Base-by-base conservation (phyloP, 2,113 vertebrate species). In the Himantopus leucocephalus region DNA sequence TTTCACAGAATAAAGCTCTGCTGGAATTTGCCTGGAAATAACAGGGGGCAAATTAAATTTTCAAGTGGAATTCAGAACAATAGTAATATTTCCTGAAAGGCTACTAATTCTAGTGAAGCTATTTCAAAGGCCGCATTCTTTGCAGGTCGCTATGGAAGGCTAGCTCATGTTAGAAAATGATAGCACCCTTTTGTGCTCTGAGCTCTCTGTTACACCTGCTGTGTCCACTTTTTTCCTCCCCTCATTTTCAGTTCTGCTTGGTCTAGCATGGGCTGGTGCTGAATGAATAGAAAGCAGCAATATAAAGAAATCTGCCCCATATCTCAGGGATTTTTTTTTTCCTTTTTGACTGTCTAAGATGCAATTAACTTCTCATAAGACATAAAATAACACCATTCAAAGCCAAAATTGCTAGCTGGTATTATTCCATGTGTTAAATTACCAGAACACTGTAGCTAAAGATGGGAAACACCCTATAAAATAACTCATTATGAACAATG, bases 1-100 rank as follows among this genome's bases (percentile, higher is more conserved):
- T 97, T 96, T 94, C 82, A 92, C 63, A 95, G 95, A 91, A 76
- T 79, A 96, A 97, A 97, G 97, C 95, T 87, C 90, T 90, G 94
- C 72, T 97, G 97, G 97, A 96, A 97, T 96, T 97, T 96, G 96
- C 82, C 91, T 92, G 91, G 92, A 94, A 97, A 95, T 97, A 97
- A 97, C 97, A 91, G 97, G 97, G 97, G 96, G 97, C 97, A 97
- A 97, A 97, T 97, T 97, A 96, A 97, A 97, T 97, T 97, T 97
- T 91, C 63, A 52, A 96, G 74, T 96, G 96, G 97, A 98, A 97
- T 97, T 97, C 94, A 89, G 97, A 96, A 97, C 97, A 98, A 97
- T 96, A 90, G 93, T 96, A 95, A 97, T 97, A 97, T 97, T 97
- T 98, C 94, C 94, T 95, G 95, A 97, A 97, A 96, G 97, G 96